These are phyloP conservation scores for rat (Rattus norvegicus) DNA, from an alignment of 2,113 vertebrate genomes.

Conservation along the genomic window DNA sequence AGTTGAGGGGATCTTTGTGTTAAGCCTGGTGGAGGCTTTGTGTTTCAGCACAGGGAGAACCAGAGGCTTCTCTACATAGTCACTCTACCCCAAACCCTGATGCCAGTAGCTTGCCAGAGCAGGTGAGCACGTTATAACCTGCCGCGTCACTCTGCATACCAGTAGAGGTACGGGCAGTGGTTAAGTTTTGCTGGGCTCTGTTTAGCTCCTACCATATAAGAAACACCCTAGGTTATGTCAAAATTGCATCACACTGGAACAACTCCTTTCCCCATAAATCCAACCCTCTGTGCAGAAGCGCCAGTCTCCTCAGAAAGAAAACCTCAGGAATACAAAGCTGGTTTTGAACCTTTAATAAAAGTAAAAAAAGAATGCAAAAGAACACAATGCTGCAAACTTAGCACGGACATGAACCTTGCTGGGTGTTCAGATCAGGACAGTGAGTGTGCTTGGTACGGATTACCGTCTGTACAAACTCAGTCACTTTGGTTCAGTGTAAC, in stretches of 20 bases:
- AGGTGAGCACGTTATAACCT: neutral
- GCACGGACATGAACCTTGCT: constrained; percentile 79
- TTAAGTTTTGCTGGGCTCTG: no score
- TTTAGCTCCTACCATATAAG: neutral
- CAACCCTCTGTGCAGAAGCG: neutral
- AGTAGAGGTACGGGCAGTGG: neutral
- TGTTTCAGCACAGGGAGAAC: neutral
- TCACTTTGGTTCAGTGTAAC: constrained; percentile 87
- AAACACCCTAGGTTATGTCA: neutral
- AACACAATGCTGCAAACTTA: constrained; percentile 84
- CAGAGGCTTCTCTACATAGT: neutral
- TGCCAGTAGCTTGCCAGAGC: neutral
- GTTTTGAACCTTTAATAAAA: constrained; percentile 90
- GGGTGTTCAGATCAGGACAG: constrained; percentile 82
- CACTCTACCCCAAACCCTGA: neutral
- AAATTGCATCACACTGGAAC: neutral
- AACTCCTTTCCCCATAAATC: constrained; percentile 50
- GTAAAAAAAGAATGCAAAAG: constrained; percentile 84
- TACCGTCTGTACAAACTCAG: constrained; percentile 80
- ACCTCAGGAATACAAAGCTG: constrained; percentile 65
- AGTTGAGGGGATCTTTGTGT: neutral
- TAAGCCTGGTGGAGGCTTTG: no score
- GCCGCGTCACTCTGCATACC: neutral
- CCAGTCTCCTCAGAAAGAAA: constrained; percentile 46
- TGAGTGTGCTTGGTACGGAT: constrained; percentile 77